Base-by-base conservation (phyloP, 2,888 invertebrate species). In the Melangyna quadrimaculata region DNA sequence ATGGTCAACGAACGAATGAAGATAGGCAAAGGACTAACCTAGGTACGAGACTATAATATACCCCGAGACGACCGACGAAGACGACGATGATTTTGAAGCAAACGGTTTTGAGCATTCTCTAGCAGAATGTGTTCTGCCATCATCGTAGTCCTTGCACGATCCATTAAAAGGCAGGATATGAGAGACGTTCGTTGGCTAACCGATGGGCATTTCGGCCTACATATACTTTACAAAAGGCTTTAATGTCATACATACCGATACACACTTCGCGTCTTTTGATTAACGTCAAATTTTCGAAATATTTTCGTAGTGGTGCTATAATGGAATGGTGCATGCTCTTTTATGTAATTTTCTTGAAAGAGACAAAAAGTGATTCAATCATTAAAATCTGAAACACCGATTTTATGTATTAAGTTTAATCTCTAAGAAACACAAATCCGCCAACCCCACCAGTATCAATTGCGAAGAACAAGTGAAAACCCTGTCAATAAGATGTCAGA, bases 201-300 rank as follows among this genome's bases (percentile, higher is more conserved):
- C 86, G 77, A 86, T 81, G 81, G 80, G 77, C 78, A 81, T 80
- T 81, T 86, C 80, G 81, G 81, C 86, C 81, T 81, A 86, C 86
- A 81, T 77, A 69, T 43, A 74, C 32, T n/a, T 29, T 45, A 73
- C 57, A 51, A 51, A 61, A 51, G 80, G 27, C 43, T 67, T 75
- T 51, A 43, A 55, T 45, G 61, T 40, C 43, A 37, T 37, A 69
- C 35, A 61, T 19, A 43, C 24, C 3, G n/a, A 51, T 27, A n/a
- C 3, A 59, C 19, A 59, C 59, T 37, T 22, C 59, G n/a, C 3
- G 14, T 27, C 51, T 27, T n/a, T 1, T 24, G 27, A 51, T 51
- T 51, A 8, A 0, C 1, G 3, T 35, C 12, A 12, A 35, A 35
- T 35, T 1, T 35, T 35, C 3, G 3, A 1, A 35, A 27, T 27